Conservation (phyloP, 2,113 vertebrate genomes). For the Gracilinanus agilis region DNA sequence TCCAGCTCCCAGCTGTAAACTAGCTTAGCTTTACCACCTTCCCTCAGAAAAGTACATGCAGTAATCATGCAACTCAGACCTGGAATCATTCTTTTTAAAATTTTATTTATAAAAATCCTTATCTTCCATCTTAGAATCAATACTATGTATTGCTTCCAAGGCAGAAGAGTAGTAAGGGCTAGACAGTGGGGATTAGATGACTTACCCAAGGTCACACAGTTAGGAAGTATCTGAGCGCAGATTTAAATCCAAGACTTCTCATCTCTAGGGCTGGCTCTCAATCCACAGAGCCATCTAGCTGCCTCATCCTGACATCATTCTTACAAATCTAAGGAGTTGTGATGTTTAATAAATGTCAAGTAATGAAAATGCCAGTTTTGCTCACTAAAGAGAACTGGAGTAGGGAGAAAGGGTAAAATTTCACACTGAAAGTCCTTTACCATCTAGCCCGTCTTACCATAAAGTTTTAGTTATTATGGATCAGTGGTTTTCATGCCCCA, state of each 20-base stretch:
- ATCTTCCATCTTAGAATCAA: too few relatives aligned
- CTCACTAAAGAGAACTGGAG: background rate
- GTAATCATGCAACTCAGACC: background rate
- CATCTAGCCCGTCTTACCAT: slow-evolving; percentile 18
- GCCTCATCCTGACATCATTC: background rate
- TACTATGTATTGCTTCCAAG: too few relatives aligned
- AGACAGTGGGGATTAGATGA: too few relatives aligned
- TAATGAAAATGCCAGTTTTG: background rate
- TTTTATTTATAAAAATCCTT: too few relatives aligned
- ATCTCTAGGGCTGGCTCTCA: too few relatives aligned
- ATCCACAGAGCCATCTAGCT: too few relatives aligned
- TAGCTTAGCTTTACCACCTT: background rate
- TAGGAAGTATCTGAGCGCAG: too few relatives aligned
- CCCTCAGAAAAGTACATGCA: background rate
- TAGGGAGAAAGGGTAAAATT: background rate
- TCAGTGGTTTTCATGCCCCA: slow-evolving; percentile 49
- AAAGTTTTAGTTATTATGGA: slow-evolving; percentile 45
- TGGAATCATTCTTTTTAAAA: background rate
- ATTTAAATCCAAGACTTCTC: too few relatives aligned
- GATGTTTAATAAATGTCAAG: background rate
- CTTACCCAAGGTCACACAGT: too few relatives aligned
- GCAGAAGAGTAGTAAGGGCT: too few relatives aligned
- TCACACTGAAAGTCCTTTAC: slow-evolving; percentile 9
- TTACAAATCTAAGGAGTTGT: background rate
- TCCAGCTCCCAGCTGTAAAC: background rate